Percentiles rank a stretch among this genome's conserved stretches.
Conservation (phyloP, 2,888 invertebrate species). For the Tanytarsus gracilentus region DNA sequence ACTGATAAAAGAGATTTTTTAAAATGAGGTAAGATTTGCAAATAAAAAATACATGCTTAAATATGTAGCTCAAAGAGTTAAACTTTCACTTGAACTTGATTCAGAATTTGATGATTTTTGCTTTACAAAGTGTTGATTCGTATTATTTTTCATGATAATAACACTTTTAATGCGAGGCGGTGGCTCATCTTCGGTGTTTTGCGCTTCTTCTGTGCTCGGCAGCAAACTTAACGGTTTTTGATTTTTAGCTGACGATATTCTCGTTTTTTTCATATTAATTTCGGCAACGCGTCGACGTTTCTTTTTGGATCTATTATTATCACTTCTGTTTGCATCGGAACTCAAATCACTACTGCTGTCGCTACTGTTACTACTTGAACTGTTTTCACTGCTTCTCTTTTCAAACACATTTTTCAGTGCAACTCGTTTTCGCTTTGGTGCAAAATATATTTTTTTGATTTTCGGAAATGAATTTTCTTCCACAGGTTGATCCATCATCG, state of each 20-base stretch:
- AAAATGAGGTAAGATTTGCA: no score
- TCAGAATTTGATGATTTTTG: slow-evolving; percentile 1
- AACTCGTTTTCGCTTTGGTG: slow-evolving; percentile 5
- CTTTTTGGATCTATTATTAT: neutral
- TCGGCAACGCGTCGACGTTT: neutral
- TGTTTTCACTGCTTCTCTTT: neutral
- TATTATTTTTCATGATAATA: slow-evolving; percentile 9
- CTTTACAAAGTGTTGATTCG: neutral
- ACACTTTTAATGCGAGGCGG: slow-evolving; percentile 9
- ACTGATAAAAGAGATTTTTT: neutral
- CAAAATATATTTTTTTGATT: slow-evolving; percentile 9
- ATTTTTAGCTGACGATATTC: neutral
- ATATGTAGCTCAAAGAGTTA: neutral
- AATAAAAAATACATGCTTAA: no score
- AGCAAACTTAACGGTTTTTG: slow-evolving; percentile 12
- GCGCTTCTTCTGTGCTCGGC: slow-evolving; percentile 17
- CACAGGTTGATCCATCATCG: neutral
- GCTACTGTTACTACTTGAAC: neutral
- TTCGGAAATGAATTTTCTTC: neutral
- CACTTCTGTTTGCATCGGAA: neutral
- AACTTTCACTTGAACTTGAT: neutral
- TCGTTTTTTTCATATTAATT: slow-evolving; percentile 7
- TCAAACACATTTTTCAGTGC: slow-evolving; percentile 10
- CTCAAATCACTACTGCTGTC: neutral
- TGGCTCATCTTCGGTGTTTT: neutral